Evolutionary conservation across 2,113 vertebrate genomes (phyloP).

Genomic region (Eudyptes chrysolophus): DNA sequence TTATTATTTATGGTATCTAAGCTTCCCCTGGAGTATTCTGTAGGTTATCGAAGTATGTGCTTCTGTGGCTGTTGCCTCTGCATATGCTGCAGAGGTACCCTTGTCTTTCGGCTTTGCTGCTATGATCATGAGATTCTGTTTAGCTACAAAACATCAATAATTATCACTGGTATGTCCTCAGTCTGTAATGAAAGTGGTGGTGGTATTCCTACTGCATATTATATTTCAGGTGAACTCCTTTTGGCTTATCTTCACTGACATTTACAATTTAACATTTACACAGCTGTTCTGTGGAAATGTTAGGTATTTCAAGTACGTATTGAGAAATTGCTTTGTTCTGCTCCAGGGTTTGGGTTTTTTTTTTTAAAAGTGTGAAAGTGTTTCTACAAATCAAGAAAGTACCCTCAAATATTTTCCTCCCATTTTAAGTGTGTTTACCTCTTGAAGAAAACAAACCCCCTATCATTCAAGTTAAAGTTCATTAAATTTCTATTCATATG

Average conservation of each 20-base stretch:
- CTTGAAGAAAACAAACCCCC: background rate
- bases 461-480: background rate
- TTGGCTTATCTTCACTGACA: background rate
- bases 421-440: background rate
- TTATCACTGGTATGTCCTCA: background rate
- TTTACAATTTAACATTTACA: slow-evolving; percentile 5
- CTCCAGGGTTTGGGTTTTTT: background rate
- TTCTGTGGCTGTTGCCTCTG: background rate
- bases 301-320: background rate
- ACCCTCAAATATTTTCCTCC: background rate
- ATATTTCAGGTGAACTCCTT: background rate
- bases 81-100: background rate
- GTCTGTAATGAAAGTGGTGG: background rate
- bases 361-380: background rate
- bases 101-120: background rate
- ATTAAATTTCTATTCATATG: background rate
- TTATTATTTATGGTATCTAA: background rate
- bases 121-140: background rate
- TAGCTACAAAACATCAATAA: background rate
- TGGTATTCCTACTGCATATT: background rate
- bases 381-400: background rate
- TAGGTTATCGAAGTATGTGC: too few relatives aligned
- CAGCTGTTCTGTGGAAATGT: background rate
- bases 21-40: background rate
- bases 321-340: slow-evolving; percentile 6